These are phyloP conservation scores for Arbacia lixula DNA, from an alignment of 53 echinoderm and acorn worm genomes.

Conservation along the genomic window DNA sequence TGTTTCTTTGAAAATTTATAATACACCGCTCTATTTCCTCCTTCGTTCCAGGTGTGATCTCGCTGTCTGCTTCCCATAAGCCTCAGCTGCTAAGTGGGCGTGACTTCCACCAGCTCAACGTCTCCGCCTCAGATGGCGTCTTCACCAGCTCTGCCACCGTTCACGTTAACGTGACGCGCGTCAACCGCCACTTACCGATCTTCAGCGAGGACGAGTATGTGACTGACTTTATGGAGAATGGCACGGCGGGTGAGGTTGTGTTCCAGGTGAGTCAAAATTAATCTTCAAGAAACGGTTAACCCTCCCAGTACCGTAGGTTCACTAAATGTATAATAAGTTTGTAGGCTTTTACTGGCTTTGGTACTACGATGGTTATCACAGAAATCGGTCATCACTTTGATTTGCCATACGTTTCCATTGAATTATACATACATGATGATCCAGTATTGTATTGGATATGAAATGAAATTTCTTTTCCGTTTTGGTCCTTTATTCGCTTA, in stretches of 20 bases:
- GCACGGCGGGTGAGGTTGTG: conserved; percentile 81
- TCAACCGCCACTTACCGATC: conserved; percentile 82
- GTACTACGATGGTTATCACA: too few relatives aligned
- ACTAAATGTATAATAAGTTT: too few relatives aligned
- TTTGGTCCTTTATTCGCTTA: too few relatives aligned
- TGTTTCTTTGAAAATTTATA: too few relatives aligned
- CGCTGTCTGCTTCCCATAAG: conserved; percentile 76
- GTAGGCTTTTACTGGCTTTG: too few relatives aligned
- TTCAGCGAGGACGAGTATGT: conserved; percentile 84
- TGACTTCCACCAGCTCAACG: conserved; percentile 77
- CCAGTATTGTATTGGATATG: too few relatives aligned
- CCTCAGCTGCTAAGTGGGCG: conserved; percentile 54
- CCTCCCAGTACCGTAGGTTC: too few relatives aligned
- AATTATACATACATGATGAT: too few relatives aligned
- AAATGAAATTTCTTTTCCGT: too few relatives aligned
- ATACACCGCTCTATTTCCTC: background rate
- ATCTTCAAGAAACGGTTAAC: too few relatives aligned
- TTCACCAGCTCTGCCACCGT: conserved; percentile 91
- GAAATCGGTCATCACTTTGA: too few relatives aligned
- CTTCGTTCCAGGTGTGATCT: conserved; percentile 80
- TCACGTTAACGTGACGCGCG: conserved; percentile 59
- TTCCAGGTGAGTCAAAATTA: conserved; percentile 61
- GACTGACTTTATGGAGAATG: conserved; percentile 83
- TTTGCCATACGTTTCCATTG: too few relatives aligned
- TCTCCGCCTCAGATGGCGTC: conserved; percentile 92